phyloP scores from a whole-genome alignment of 53 echinoderm and acorn worm genomes.

The Echinarachnius parma region DNA sequence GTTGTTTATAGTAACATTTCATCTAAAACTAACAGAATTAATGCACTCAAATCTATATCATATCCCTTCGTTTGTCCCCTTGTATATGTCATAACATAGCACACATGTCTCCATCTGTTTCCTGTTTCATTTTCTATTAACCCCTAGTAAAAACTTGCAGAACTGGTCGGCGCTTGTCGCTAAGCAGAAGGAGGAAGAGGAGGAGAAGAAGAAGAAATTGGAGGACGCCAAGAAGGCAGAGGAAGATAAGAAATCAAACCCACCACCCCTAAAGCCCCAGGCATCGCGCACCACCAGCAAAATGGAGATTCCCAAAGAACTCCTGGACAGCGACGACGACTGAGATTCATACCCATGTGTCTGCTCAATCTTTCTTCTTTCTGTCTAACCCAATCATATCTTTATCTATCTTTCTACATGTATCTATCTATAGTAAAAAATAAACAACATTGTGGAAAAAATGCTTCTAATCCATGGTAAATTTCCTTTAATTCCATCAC shows the following conservation, averaged over 20 bases:
- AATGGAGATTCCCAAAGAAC: neutral
- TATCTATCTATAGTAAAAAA: too few relatives aligned
- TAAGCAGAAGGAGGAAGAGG: constrained; percentile 35
- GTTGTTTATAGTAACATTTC: too few relatives aligned
- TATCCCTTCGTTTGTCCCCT: neutral
- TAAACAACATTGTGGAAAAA: too few relatives aligned
- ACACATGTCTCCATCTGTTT: neutral
- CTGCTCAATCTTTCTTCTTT: too few relatives aligned
- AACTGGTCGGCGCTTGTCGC: constrained; percentile 99
- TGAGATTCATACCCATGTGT: neutral
- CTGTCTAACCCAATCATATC: too few relatives aligned
- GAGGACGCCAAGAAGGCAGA: constrained; percentile 1
- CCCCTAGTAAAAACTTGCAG: constrained; percentile 77
- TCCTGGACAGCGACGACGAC: constrained; percentile 4
- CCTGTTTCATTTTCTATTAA: neutral
- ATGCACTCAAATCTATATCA: neutral
- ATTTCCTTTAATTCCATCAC: too few relatives aligned
- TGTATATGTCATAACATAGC: neutral
- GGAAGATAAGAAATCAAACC: neutral
- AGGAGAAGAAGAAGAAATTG: constrained; percentile 7
- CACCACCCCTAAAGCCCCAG: neutral
- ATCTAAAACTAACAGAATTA: neutral
- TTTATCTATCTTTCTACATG: too few relatives aligned
- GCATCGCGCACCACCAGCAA: neutral
- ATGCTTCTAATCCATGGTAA: too few relatives aligned